Conservation (phyloP, 2,888 invertebrate species). For the Clunio marinus region DNA sequence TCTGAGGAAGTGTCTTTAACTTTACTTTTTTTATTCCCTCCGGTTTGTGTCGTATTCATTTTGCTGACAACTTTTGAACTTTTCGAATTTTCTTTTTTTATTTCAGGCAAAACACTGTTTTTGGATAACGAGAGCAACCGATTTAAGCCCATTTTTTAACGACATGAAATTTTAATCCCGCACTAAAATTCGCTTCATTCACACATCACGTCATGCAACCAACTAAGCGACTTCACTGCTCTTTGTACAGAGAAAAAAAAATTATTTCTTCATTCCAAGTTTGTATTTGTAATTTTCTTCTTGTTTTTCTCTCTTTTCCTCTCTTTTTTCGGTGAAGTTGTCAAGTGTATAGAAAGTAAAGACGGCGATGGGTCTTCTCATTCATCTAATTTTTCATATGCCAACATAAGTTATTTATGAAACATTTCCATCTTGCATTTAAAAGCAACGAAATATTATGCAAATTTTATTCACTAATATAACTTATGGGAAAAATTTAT, state of each 20-base stretch:
- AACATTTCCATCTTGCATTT: neutral
- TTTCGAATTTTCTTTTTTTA: neutral
- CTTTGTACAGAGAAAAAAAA: too few species aligned
- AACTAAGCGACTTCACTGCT: slow-evolving; percentile 34
- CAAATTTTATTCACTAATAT: neutral
- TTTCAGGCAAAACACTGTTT: slow-evolving; percentile 29
- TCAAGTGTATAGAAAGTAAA: too few species aligned
- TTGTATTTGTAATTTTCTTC: neutral
- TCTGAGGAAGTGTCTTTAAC: neutral
- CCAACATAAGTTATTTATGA: neutral
- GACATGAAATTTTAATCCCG: slow-evolving; percentile 1
- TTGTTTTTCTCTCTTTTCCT: too few species aligned
- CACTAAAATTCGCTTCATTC: slow-evolving; percentile 30
- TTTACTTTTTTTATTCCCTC: slow-evolving; percentile 16
- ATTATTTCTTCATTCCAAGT: slow-evolving; percentile 2
- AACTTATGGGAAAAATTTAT: neutral
- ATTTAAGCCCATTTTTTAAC: slow-evolving; percentile 32
- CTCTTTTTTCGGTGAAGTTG: too few species aligned
- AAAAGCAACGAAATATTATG: neutral
- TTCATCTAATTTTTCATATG: slow-evolving; percentile 1
- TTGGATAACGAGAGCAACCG: slow-evolving; percentile 29
- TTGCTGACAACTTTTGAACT: slow-evolving; percentile 21
- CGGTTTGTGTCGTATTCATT: neutral
- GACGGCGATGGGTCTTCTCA: too few species aligned
- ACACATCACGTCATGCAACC: slow-evolving; percentile 29